These are phyloP conservation scores for Galeopsomyia nigrocyanea DNA, from an alignment of 2,888 invertebrate species.

Conservation along the genomic window DNA sequence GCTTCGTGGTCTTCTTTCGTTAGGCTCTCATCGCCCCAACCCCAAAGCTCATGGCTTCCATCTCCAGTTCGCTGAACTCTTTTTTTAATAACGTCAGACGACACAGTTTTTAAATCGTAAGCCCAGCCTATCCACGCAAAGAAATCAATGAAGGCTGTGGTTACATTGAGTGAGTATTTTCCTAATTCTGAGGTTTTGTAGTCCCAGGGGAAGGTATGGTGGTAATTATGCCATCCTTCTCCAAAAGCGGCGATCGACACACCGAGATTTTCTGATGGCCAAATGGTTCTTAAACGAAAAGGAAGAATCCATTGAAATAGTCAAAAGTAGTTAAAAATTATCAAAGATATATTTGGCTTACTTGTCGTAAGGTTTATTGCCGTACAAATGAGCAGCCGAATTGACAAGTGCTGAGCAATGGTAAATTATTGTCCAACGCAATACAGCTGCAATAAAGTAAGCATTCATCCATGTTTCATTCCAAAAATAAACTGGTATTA, in stretches of 20 bases:
- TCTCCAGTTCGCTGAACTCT: too few relatives aligned
- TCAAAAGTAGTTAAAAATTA: too few relatives aligned
- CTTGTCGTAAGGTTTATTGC: neutral
- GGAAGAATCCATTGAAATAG: too few relatives aligned
- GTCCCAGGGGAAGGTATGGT: slow-evolving; percentile 71
- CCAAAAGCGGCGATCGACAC: slow-evolving; percentile 62
- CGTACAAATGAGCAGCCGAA: neutral
- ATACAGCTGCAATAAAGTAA: neutral
- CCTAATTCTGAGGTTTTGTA: slow-evolving; percentile 67
- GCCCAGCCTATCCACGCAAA: slow-evolving; percentile 81
- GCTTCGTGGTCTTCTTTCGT: too few relatives aligned
- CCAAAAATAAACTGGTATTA: neutral
- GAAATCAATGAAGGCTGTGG: slow-evolving; percentile 70
- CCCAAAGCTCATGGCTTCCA: too few relatives aligned
- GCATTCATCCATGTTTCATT: neutral
- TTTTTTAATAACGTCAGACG: slow-evolving; percentile 70
- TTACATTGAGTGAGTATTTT: slow-evolving; percentile 61
- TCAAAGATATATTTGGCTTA: too few relatives aligned
- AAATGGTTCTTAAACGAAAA: slow-evolving; percentile 48
- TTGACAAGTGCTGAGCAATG: neutral
- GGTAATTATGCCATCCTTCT: slow-evolving; percentile 73
- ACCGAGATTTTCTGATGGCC: slow-evolving; percentile 52
- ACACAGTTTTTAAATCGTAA: slow-evolving; percentile 79
- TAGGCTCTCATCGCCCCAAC: too few relatives aligned
- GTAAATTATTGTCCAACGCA: neutral